These are phyloP conservation scores for Xenentodon cancila DNA, from an alignment of 2,797 vertebrate genomes.

Conservation along the genomic window DNA sequence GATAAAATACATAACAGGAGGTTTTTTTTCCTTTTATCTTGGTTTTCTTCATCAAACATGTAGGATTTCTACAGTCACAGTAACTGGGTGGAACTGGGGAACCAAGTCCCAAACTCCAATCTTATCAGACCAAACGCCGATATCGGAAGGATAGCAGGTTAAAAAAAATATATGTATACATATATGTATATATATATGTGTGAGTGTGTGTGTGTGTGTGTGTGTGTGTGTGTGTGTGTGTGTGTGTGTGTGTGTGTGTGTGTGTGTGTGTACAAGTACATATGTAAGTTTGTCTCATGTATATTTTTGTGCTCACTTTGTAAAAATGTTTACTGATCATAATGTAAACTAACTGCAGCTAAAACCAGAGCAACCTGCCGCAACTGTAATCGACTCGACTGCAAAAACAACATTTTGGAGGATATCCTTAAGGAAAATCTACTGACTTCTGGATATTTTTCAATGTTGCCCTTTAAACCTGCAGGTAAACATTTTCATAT, in stretches of 20 bases:
- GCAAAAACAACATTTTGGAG: slow-evolving; percentile 71
- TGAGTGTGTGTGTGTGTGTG: no score
- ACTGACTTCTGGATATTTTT: slow-evolving; percentile 76
- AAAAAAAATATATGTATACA: no score
- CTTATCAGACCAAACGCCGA: slow-evolving; percentile 57
- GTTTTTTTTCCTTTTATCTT: not conserved
- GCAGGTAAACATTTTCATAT: slow-evolving; percentile 37
- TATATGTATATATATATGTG: no score
- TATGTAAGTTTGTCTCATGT: no score
- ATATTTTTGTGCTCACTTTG: no score
- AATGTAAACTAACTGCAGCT: slow-evolving; percentile 32
- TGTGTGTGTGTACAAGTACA: no score
- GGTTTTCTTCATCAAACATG: not conserved
- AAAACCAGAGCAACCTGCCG: slow-evolving; percentile 63
- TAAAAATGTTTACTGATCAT: no score
- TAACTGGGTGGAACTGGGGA: slow-evolving; percentile 57
- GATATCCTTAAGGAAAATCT: slow-evolving; percentile 43
- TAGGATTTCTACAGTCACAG: slow-evolving; percentile 82
- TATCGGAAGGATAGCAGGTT: slow-evolving; percentile 78
- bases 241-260: no score
- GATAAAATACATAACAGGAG: not conserved
- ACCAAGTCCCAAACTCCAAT: slow-evolving; percentile 58
- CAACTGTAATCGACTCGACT: slow-evolving; percentile 65
- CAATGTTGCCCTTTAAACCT: slow-evolving; percentile 50
- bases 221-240: no score